A percentile compares a stretch with the other conserved stretches of the same genome.
Conservation (phyloP, 2,113 vertebrate genomes). For the Ptilonorhynchus violaceus region DNA sequence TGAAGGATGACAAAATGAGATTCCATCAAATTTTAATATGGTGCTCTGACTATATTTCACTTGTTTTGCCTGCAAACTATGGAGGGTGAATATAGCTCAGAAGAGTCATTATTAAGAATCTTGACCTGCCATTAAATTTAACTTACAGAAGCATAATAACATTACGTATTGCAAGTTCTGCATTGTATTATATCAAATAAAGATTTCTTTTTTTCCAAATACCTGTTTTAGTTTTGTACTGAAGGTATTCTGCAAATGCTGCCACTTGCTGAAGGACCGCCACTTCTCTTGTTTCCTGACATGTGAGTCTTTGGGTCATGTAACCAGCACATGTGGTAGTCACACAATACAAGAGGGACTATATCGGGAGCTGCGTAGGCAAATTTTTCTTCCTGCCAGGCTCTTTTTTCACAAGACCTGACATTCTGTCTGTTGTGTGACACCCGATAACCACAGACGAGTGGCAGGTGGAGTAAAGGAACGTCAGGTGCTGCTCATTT, state of each 20-base stretch:
- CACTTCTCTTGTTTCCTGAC: neutral
- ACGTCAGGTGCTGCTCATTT: neutral
- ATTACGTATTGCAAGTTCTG: neutral
- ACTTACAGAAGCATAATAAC: neutral
- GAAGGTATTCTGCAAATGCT: neutral
- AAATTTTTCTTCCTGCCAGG: neutral
- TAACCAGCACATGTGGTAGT: neutral
- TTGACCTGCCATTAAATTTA: neutral
- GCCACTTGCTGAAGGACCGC: neutral
- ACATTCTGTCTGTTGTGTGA: neutral
- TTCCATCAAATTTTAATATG: neutral
- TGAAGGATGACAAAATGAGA: neutral
- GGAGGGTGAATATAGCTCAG: neutral
- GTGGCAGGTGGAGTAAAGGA: neutral
- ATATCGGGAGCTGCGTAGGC: rapidly evolving
- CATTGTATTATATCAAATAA: neutral
- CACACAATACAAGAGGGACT: neutral
- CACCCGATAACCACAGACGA: neutral
- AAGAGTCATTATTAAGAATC: neutral
- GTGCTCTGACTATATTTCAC: neutral
- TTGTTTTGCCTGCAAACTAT: neutral
- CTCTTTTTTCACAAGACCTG: neutral
- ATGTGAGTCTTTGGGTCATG: neutral
- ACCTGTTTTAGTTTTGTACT: neutral
- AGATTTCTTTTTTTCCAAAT: neutral